Evolutionary conservation across 2,797 vertebrate species (phyloP).

Genomic region (Eremophila alpestris): DNA sequence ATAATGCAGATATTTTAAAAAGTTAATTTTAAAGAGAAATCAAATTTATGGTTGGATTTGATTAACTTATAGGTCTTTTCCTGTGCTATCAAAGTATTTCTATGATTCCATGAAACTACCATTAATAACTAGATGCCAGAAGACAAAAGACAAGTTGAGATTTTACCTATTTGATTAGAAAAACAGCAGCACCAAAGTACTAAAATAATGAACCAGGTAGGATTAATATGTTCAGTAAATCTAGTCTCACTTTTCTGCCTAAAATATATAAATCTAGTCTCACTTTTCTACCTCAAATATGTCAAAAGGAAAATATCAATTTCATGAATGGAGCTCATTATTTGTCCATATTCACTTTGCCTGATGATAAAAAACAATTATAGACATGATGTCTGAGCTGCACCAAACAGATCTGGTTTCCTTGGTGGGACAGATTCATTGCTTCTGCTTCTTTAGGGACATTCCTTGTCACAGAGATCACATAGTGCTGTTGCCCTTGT

Average conservation of each 20-base stretch:
- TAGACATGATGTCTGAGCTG: fast-evolving
- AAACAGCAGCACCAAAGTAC: neutral
- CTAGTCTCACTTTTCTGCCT: neutral
- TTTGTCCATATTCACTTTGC: neutral
- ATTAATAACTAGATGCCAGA: neutral
- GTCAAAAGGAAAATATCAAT: neutral
- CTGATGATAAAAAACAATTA: neutral
- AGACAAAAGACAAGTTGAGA: neutral
- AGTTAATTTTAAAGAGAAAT: neutral
- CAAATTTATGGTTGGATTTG: neutral
- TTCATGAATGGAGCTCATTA: neutral
- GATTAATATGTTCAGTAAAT: neutral
- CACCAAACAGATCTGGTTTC: neutral
- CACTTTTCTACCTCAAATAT: neutral
- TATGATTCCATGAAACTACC: neutral
- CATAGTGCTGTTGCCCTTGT: neutral
- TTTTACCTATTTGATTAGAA: neutral
- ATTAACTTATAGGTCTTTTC: neutral
- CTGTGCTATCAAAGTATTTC: neutral
- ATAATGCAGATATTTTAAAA: neutral
- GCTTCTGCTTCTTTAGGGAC: neutral
- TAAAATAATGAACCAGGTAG: neutral
- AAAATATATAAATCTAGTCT: neutral
- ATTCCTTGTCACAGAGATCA: neutral
- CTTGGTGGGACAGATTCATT: neutral